Base-by-base conservation (phyloP, 2,113 vertebrate species). In the Spea multiplicata region DNA sequence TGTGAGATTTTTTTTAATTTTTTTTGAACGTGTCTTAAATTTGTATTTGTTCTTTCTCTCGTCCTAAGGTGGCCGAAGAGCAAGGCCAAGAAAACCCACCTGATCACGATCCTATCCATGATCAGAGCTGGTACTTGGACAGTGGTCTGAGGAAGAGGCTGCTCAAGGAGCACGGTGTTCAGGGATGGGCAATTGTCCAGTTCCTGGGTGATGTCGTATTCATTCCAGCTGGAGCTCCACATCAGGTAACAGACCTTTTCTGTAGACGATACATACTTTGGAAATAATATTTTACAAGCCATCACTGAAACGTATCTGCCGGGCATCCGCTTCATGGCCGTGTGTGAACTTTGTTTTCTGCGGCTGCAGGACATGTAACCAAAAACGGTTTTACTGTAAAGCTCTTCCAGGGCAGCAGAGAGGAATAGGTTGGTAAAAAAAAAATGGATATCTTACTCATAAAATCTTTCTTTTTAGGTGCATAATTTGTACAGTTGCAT, bases 401-500 rank as follows among this genome's bases (percentile, higher is more conserved):
- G 30, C 30, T 30, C 30, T 30, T 30, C 30, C 30, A 30, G 30
- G 30, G 30, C 30, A 30, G 30, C 30, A 30, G 30, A 30, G 30
- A 30, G 30, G 30, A 30, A 30, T 30, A 30, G 30, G 30, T 30
- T 30, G 30, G 30, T 30, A 30, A 30, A 30, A 30, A 30, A 30
- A 30, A 30, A 30, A 30, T 30, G 30, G 30, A 30, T 30, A 30
- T 30, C 30, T 30, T 30, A 30, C 30, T 30, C 30, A 30, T 30
- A 30, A 30, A 30, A 30, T 75, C 86, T 46, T 70, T 87, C 50
- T 87, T 73, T 83, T 67, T 50, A 94, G 93, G 93, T 94, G 83
- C 93, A 94, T 80, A 94, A 94, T 64, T 88, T 94, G 79, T 93
- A 94, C 77, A 94, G 93, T 84, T 94, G 93, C 85, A 93, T 94